Conservation (phyloP, 2,888 invertebrate species). For the Acronicta psi region DNA sequence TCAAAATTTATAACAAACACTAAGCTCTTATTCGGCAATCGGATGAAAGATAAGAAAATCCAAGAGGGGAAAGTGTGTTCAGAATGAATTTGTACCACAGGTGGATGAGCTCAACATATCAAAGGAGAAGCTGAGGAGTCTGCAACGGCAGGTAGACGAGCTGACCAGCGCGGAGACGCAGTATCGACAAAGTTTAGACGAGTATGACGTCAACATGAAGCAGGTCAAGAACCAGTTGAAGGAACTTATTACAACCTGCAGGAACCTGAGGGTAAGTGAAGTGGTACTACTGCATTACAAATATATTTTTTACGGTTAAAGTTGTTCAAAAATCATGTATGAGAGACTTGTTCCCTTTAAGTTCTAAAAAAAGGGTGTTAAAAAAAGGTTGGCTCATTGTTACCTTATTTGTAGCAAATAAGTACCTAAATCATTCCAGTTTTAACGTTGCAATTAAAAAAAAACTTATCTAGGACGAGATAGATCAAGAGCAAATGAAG, state of each 20-base stretch:
- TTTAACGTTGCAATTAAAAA: too few species aligned
- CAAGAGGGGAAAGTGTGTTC: not conserved
- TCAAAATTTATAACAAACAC: too few species aligned
- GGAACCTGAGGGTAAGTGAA: slow-evolving; percentile 70
- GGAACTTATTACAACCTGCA: slow-evolving; percentile 54
- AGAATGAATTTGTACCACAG: slow-evolving; percentile 51
- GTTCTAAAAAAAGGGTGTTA: too few species aligned
- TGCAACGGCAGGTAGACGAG: slow-evolving; percentile 69
- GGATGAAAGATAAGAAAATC: too few species aligned
- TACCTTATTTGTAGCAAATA: too few species aligned
- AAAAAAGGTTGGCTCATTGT: too few species aligned
- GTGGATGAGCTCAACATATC: slow-evolving; percentile 75
- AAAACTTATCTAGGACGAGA: slow-evolving; percentile 81
- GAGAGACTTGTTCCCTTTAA: too few species aligned
- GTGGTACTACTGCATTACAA: slow-evolving; percentile 36
- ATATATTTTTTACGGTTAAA: too few species aligned
- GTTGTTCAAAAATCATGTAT: too few species aligned
- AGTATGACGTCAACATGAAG: slow-evolving; percentile 74
- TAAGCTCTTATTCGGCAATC: too few species aligned
- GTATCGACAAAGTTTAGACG: slow-evolving; percentile 68
- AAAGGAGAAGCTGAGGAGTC: slow-evolving; percentile 67
- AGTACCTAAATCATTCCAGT: too few species aligned
- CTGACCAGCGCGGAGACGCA: slow-evolving; percentile 65
- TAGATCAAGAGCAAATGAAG: slow-evolving; percentile 81
- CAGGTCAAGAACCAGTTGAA: slow-evolving; percentile 62